Conservation (phyloP, 2,797 vertebrate species). For the Sardinella longiceps region DNA sequence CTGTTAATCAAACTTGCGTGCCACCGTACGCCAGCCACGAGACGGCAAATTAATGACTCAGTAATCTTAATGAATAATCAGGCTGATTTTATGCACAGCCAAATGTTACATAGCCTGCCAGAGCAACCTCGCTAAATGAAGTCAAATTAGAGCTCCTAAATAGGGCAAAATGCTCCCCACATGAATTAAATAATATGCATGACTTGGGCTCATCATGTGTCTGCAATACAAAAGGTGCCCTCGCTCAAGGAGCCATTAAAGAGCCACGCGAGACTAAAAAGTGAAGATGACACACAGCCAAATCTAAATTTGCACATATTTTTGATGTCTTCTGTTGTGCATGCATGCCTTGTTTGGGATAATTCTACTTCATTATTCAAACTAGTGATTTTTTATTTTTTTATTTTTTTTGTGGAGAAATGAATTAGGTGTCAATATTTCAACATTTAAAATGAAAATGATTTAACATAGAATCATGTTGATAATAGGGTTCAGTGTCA, state of each 20-base stretch:
- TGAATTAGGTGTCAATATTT: not conserved
- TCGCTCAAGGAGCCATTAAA: not conserved
- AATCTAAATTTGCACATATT: not conserved
- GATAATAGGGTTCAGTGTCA: no score
- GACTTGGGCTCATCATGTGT: not conserved
- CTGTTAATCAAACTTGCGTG: slow-evolving; percentile 42
- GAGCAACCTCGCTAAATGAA: slow-evolving; percentile 20
- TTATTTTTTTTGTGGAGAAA: not conserved
- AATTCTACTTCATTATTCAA: not conserved
- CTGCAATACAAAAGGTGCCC: slow-evolving; percentile 11
- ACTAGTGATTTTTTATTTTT: not conserved
- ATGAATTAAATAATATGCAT: slow-evolving; percentile 9
- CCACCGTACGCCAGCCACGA: slow-evolving; percentile 27
- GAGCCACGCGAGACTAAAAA: not conserved
- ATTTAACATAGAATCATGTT: no score
- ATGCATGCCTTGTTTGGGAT: not conserved
- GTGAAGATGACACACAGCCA: not conserved
- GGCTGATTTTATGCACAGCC: slow-evolving; percentile 44
- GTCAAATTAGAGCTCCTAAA: slow-evolving; percentile 32
- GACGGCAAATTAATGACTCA: slow-evolving; percentile 50
- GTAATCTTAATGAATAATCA: slow-evolving; percentile 55
- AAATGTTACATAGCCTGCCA: slow-evolving; percentile 37
- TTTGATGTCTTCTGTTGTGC: not conserved
- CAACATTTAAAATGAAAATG: not conserved
- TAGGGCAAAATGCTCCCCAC: slow-evolving; percentile 17